Conservation (phyloP, 2,888 invertebrate genomes). For the Empis stercorea region DNA sequence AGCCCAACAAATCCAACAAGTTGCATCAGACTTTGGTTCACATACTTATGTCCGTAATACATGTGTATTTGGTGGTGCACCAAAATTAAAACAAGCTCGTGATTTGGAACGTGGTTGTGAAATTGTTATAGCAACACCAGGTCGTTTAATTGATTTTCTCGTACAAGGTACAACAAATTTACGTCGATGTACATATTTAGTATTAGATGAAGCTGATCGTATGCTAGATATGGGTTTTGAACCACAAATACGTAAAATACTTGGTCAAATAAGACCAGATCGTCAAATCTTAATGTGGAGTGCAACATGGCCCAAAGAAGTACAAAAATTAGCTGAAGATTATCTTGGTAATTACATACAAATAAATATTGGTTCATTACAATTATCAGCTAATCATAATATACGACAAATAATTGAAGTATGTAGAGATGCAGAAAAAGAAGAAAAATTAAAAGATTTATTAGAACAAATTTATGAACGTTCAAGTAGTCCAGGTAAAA, state of each 20-base stretch:
- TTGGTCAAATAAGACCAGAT: slow-evolving; percentile 86
- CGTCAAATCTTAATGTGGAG: slow-evolving; percentile 98
- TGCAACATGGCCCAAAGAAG: slow-evolving; percentile 99
- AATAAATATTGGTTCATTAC: slow-evolving; percentile 74
- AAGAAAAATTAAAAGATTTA: slow-evolving; percentile 32
- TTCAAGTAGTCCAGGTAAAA: slow-evolving; percentile 68
- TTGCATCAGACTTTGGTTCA: slow-evolving; percentile 68
- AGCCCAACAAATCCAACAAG: slow-evolving; percentile 71
- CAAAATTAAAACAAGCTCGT: slow-evolving; percentile 59
- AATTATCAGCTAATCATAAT: slow-evolving; percentile 76
- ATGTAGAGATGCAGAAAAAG: slow-evolving; percentile 63
- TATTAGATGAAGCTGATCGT: slow-evolving; percentile 83
- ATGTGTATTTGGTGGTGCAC: slow-evolving; percentile 88
- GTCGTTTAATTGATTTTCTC: slow-evolving; percentile 73
- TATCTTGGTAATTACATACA: slow-evolving; percentile 82
- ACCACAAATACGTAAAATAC: slow-evolving; percentile 87
- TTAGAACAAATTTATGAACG: slow-evolving; percentile 53
- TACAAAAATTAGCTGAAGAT: slow-evolving; percentile 79
- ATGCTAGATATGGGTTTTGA: slow-evolving; percentile 99
- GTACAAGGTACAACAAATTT: slow-evolving; percentile 62
- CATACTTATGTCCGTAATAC: slow-evolving; percentile 64
- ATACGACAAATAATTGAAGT: slow-evolving; percentile 75
- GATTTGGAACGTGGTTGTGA: slow-evolving; percentile 69
- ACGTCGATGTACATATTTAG: slow-evolving; percentile 67
- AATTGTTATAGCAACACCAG: slow-evolving; percentile 82